Evolutionary conservation across 2,797 vertebrate genomes (phyloP), one percentile per base, ranked within the genome.

Genomic region (Sphenodon punctatus): DNA sequence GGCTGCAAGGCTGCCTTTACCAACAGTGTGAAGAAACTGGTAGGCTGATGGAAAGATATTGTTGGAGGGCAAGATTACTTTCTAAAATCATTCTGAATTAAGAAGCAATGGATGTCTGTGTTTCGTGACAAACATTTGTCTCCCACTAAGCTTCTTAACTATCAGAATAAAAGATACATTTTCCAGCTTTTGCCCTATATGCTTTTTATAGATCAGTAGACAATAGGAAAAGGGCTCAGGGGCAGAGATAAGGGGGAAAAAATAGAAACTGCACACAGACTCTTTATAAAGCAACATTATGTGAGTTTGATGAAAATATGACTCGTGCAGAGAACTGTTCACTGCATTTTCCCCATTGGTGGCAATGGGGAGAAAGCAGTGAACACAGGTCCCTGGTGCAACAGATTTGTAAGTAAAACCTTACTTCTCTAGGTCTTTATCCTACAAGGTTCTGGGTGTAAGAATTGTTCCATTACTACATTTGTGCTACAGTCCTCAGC

Each of bases 41-140:
- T 22, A 53, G 14, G 19, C 38, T 63, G 74, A 25, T 27, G 53
- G 61, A 43, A 71, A 43, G 15, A 55, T 7, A 13, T 17, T 42
- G 32, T 14, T 55, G 71, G 20, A 83, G 45, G 45, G n/a, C 82
- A 71, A 48, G 34, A 25, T 48, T 60, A 19, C 64, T 80, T 36
- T 84, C 43, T 61, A 13, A 56, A 82, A 61, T 38, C 25, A 38
- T 61, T 72, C 48, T 0, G 2, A 45, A 58, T 51, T 61, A 66
- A 65, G 45, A 60, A 60, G 36, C 34, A 30, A 46, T 19, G 23
- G 13, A 46, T 5, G 1, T 46, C 38, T 55, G 16, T 63, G 36
- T 63, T 81, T 75, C 81, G 71, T 67, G 39, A 10, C 41, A 78
- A 3, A 58, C n/a, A 42, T 68, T 73, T 78, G 30, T 83, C 55